phyloP scores from a whole-genome alignment of 2,113 vertebrate genomes.

The Lates calcarifer region DNA sequence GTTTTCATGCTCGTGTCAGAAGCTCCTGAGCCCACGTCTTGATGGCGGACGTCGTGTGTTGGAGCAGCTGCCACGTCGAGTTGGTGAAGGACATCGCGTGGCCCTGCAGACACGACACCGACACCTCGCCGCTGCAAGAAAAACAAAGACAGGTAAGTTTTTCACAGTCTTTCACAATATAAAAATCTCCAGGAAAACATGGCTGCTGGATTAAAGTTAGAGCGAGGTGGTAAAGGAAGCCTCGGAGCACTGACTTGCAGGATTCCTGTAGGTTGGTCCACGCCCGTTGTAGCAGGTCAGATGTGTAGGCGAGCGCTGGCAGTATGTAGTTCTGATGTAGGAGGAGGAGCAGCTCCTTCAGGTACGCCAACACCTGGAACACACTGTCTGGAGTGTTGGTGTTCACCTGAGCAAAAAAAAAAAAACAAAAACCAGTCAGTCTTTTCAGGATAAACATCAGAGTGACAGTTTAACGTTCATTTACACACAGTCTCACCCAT shows the following conservation, averaged over 20 bases:
- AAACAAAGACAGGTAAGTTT: neutral
- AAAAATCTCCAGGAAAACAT: too few species aligned
- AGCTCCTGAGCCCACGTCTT: constrained; percentile 90
- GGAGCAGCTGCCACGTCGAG: constrained; percentile 90
- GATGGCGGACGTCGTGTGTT: constrained; percentile 87
- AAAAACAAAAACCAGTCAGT: neutral
- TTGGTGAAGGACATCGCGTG: constrained; percentile 87
- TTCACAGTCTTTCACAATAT: neutral
- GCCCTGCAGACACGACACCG: constrained; percentile 87
- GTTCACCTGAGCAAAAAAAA: constrained; percentile 71
- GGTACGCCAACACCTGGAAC: constrained; percentile 79
- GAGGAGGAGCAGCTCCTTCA: constrained; percentile 88
- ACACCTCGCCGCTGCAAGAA: constrained; percentile 87
- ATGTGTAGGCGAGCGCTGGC: constrained; percentile 81
- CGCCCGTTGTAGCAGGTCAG: constrained; percentile 71
- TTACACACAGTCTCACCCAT: constrained; percentile 84
- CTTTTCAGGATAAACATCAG: neutral
- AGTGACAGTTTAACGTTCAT: too few species aligned
- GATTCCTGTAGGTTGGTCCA: constrained; percentile 88
- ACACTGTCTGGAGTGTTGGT: constrained; percentile 86
- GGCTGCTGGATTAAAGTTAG: neutral
- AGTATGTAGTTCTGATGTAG: constrained; percentile 86
- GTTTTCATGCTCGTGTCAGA: constrained; percentile 85
- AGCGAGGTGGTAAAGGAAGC: neutral
- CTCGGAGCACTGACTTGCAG: constrained; percentile 89